phyloP scores from a whole-genome alignment of 2,113 vertebrate genomes.

The Ciconia boyciana region DNA sequence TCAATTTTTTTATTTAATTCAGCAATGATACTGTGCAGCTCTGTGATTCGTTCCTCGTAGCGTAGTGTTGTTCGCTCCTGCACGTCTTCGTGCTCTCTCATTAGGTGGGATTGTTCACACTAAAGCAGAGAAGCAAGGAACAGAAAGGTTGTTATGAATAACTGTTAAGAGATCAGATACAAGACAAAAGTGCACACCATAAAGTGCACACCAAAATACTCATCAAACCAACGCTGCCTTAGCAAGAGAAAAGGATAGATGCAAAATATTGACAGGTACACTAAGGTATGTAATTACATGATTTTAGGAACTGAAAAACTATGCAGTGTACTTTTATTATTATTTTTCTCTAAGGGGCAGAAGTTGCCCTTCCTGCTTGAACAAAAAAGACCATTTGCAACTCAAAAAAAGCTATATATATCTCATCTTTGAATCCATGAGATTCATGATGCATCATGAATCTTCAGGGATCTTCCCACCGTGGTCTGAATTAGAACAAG shows the following conservation, averaged over 20 bases:
- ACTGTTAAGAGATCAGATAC: neutral
- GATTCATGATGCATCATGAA: neutral
- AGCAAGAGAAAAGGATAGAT: neutral
- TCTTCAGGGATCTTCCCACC: neutral
- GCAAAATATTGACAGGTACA: neutral
- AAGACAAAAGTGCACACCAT: neutral
- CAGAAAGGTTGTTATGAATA: neutral
- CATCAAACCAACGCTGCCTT: neutral
- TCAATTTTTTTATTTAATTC: constrained; percentile 89
- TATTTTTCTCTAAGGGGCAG: neutral
- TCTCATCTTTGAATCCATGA: neutral
- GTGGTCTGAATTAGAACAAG: neutral
- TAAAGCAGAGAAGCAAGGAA: constrained; percentile 33
- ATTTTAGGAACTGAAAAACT: neutral
- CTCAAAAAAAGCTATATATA: neutral
- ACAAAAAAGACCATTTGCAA: neutral
- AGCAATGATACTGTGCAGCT: constrained; percentile 86
- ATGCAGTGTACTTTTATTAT: neutral
- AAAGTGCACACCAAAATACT: neutral
- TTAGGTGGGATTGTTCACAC: constrained; percentile 85
- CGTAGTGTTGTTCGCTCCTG: constrained; percentile 82
- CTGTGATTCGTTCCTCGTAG: constrained; percentile 86
- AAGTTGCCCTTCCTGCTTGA: neutral
- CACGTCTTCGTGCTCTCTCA: constrained; percentile 85
- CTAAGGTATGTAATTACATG: neutral